These are phyloP conservation scores for Sebastes trivittatus DNA, from an alignment of 2,797 vertebrate species.

Conservation along the genomic window DNA sequence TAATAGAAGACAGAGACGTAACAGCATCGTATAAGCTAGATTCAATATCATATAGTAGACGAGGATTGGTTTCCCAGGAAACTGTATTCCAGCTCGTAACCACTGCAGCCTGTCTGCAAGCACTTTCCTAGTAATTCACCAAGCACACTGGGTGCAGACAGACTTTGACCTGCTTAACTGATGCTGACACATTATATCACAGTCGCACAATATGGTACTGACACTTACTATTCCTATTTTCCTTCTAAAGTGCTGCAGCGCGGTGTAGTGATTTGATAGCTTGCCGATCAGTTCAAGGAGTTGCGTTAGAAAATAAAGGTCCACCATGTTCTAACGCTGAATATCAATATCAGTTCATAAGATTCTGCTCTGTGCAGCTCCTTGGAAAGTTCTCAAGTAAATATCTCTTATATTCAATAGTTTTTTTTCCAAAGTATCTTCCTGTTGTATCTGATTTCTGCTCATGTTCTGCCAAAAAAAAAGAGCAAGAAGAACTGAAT, in stretches of 20 bases:
- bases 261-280: neutral
- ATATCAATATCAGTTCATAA: neutral
- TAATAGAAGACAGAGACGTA: neutral
- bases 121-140: conserved; percentile 32
- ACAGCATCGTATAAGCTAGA: neutral
- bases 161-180: conserved; percentile 26
- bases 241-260: neutral
- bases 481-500: neutral
- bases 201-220: neutral
- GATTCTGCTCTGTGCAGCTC: neutral
- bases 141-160: neutral
- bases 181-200: conserved; percentile 11
- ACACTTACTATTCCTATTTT: neutral
- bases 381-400: neutral
- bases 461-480: conserved; percentile 14
- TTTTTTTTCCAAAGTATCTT: neutral
- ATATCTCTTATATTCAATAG: neutral
- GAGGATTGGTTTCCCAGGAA: conserved; percentile 49
- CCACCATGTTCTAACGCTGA: neutral
- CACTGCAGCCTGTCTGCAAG: conserved; percentile 10
- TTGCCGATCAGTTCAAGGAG: neutral
- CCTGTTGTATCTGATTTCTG: conserved; percentile 18
- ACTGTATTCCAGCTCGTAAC: conserved; percentile 14
- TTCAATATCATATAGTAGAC: neutral
- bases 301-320: neutral